These are phyloP conservation scores for Hyles vespertilio DNA, from an alignment of 1,140 invertebrate species.

Conservation along the genomic window DNA sequence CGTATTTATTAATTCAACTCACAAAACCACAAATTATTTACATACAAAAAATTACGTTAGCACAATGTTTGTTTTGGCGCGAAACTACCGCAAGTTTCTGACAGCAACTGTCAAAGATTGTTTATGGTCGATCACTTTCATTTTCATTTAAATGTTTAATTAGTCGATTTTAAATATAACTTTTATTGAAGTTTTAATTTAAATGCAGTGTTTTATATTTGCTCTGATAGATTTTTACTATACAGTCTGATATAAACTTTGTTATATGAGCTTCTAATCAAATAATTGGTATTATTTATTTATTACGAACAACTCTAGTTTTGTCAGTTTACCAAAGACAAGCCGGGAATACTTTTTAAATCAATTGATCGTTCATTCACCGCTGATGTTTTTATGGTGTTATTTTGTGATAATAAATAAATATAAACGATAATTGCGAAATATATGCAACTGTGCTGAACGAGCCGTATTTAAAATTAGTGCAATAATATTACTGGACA, in stretches of 20 bases:
- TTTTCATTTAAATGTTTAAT: not conserved
- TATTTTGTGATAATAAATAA: conserved; percentile 71
- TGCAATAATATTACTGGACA: conserved; percentile 56
- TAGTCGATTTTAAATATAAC: not conserved
- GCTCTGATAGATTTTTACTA: no score
- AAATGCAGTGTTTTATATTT: no score
- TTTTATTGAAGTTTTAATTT: conserved; percentile 1
- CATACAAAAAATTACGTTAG: not conserved
- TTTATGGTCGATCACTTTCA: not conserved
- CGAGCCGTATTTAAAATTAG: conserved; percentile 49
- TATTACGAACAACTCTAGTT: conserved; percentile 26
- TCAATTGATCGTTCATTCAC: conserved; percentile 75
- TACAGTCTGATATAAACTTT: no score
- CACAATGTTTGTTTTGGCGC: conserved; percentile 33
- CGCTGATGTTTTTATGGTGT: conserved; percentile 72
- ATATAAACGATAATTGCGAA: conserved; percentile 60
- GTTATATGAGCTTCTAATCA: no score
- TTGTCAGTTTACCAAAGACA: conserved; percentile 55
- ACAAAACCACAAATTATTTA: not conserved
- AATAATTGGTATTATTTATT: no score
- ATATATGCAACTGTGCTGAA: conserved; percentile 50
- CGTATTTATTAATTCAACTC: not conserved
- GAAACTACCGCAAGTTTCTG: conserved; percentile 26
- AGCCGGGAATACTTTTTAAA: conserved; percentile 55
- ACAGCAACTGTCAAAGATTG: conserved; percentile 6